Base-by-base conservation (phyloP, 1,140 invertebrate species). In the Megalonaias nervosa region DNA sequence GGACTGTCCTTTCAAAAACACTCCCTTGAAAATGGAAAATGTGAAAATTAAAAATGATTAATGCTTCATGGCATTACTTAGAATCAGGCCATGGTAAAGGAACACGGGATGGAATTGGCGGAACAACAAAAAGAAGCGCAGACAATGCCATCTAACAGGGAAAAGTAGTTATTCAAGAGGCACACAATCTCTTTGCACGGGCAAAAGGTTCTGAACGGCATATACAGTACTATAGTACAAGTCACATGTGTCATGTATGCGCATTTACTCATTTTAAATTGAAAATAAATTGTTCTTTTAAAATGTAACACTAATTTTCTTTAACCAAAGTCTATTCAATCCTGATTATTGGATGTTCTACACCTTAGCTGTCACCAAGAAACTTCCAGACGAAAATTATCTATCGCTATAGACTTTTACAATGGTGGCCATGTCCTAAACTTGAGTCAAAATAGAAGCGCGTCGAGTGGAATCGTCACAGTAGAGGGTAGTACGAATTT, bases 121-220 rank as follows among this genome's bases (percentile, higher is more conserved):
- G 71, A 16, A 73, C 60, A 57, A 55, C 62, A 12, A 65, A 73
- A 23, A 73, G 61, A 66, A 65, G 15, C 56, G 60, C 61, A 17
- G 62, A 73, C n/a, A 62, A 71, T 71, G 69, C 69, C 11, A 71
- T 71, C 4, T 60, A 71, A 62, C 69, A 71, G 56, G 69, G 69
- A 21, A 71, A 59, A 62, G 69, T 26, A 58, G 38, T 71, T 15
- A 71, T 71, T 71, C 69, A 71, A 15, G 69, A 71, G 13, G 59
- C 69, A 9, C 26, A 17, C 17, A 67, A 26, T n/a, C 2, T 19
- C 15, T 16, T 16, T n/a, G 26, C 2, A n/a, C 1, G 26, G 23
- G 26, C 65, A 67, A 31, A 17, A 17, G 23, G 65, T 26, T n/a
- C 26, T n/a, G 65, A n/a, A n/a, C 15, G 26, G 15, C 17, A 66